phyloP scores from a whole-genome alignment of 2,113 vertebrate genomes.

The Psilopsiagon aurifrons region DNA sequence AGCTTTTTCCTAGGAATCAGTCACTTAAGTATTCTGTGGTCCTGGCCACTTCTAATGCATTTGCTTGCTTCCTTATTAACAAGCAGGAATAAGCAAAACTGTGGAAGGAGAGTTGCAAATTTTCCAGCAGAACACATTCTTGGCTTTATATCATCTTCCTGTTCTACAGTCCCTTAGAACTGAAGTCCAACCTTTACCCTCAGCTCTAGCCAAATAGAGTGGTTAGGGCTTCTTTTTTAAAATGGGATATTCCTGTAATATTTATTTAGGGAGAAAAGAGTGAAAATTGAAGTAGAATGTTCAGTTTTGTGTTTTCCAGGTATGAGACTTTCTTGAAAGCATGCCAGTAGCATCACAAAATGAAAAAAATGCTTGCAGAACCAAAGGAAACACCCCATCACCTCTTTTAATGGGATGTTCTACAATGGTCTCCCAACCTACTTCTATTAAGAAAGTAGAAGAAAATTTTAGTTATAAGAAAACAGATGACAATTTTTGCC shows the following conservation, averaged over 20 bases:
- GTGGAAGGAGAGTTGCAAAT: neutral
- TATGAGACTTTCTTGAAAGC: neutral
- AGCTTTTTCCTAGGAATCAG: neutral
- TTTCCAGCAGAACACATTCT: neutral
- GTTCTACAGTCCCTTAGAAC: neutral
- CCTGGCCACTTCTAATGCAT: neutral
- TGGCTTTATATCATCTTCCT: neutral
- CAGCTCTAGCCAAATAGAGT: neutral
- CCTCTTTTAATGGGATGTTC: neutral
- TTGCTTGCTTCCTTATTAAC: neutral
- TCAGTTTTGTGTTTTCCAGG: neutral
- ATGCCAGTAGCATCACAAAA: neutral
- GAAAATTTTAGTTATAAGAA: neutral
- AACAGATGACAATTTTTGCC: neutral
- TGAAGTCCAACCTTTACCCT: neutral
- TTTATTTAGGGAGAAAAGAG: neutral
- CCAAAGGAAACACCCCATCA: neutral
- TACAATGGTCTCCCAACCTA: neutral
- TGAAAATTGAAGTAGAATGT: neutral
- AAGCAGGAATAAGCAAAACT: neutral
- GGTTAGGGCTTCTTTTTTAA: neutral
- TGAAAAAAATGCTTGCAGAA: neutral
- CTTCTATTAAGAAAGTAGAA: neutral
- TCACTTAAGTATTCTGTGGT: neutral
- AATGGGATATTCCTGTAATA: neutral